Evolutionary conservation across 2,113 vertebrate genomes (phyloP).

Genomic region (Gracilinanus agilis): DNA sequence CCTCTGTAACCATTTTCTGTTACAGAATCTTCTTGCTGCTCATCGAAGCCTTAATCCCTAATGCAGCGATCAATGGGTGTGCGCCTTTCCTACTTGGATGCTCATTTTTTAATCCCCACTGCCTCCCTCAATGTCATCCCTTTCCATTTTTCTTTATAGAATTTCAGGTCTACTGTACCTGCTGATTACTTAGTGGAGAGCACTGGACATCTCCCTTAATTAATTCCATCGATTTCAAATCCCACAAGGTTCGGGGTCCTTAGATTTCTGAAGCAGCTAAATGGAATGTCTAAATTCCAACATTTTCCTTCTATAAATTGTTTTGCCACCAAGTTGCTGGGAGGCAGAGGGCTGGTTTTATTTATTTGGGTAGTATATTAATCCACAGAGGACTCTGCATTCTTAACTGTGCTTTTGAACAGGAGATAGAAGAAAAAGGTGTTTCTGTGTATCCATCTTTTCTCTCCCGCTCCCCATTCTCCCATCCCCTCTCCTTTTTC

Average conservation of each 20-base stretch:
- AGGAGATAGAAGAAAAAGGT: neutral
- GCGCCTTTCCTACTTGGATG: constrained; percentile 80
- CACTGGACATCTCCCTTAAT: constrained; percentile 86
- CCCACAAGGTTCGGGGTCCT: constrained; percentile 84
- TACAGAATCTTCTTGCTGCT: constrained; percentile 82
- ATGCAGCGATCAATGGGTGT: constrained; percentile 82
- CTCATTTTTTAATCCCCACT: constrained; percentile 86
- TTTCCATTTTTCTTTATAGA: constrained; percentile 87
- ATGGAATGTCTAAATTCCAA: constrained; percentile 87
- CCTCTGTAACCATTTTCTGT: constrained; percentile 82
- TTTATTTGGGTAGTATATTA: constrained; percentile 73
- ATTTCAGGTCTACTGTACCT: constrained; percentile 86
- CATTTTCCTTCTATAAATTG: constrained; percentile 85
- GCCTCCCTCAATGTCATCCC: constrained; percentile 83
- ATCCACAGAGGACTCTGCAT: constrained; percentile 39
- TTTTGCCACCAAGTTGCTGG: constrained; percentile 80
- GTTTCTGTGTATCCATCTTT: neutral
- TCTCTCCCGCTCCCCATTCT: neutral
- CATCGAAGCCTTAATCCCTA: constrained; percentile 84
- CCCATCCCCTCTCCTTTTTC: neutral
- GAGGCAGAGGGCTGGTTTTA: constrained; percentile 76
- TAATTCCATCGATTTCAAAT: constrained; percentile 87
- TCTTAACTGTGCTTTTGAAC: neutral
- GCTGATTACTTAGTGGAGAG: constrained; percentile 85
- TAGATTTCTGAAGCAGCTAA: constrained; percentile 86